phyloP scores from a whole-genome alignment of 2,797 vertebrate species.

The Naso thynnoides region DNA sequence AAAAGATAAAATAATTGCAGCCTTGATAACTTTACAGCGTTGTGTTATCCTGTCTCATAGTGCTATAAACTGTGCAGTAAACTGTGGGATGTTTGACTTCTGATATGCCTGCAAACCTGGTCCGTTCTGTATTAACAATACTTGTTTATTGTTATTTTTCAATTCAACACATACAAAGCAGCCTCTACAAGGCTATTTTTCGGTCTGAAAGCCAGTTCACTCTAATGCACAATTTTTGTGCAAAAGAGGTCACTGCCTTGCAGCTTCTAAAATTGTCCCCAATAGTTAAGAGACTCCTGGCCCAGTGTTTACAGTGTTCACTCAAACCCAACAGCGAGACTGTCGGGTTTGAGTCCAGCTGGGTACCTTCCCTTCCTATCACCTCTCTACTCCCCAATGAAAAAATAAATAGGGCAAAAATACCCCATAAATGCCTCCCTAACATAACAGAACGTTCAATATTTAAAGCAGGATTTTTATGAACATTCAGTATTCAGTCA shows the following conservation, averaged over 20 bases:
- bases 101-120: too few relatives aligned
- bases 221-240: not conserved
- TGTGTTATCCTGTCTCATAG: not conserved
- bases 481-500: not conserved
- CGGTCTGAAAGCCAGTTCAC: not conserved
- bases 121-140: not conserved
- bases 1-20: not conserved
- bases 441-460: not conserved
- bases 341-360: not conserved
- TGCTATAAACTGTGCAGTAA: not conserved
- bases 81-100: not conserved
- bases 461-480: not conserved
- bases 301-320: not conserved
- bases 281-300: not conserved
- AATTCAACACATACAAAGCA: too few relatives aligned
- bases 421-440: not conserved
- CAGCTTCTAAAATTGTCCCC: not conserved
- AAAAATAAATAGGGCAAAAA: slow-evolving; percentile 6
- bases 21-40: not conserved
- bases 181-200: not conserved
- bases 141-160: not conserved
- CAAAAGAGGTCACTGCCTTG: not conserved
- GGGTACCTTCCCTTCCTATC: not conserved
- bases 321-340: not conserved
- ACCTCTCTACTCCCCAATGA: not conserved